Evolutionary conservation across 1,140 invertebrate species (phyloP).

Genomic region (Macrobrachium rosenbergii): DNA sequence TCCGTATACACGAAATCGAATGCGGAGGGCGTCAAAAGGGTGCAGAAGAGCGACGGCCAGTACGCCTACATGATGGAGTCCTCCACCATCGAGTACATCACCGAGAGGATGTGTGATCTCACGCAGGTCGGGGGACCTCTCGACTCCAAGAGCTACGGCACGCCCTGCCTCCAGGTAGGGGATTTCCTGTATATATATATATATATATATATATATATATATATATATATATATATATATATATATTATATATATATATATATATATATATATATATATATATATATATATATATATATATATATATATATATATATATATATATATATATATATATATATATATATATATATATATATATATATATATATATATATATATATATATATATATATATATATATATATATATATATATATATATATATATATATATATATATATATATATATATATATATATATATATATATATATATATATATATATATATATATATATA

Average conservation of each 20-base stretch:
- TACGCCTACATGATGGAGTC: conserved; percentile 66
- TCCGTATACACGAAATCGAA: conserved; percentile 69
- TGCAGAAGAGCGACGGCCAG: conserved; percentile 48
- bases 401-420: conserved; percentile 23
- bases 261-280: conserved; percentile 16
- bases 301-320: conserved; percentile 7
- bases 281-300: background rate
- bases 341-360: conserved; percentile 13
- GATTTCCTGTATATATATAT: background rate
- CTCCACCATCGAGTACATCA: conserved; percentile 69
- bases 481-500: background rate
- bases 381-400: conserved; percentile 21
- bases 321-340: background rate
- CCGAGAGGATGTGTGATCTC: conserved; percentile 70
- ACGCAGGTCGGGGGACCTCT: conserved; percentile 68
- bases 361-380: conserved; percentile 24
- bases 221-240: background rate
- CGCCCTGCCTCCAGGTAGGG: conserved; percentile 69
- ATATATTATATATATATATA: background rate
- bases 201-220: conserved; percentile 5
- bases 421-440: conserved; percentile 8
- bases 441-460: background rate
- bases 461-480: background rate
- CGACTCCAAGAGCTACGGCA: conserved; percentile 70
- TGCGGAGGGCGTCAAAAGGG: conserved; percentile 60